Percentiles rank a stretch among this genome's conserved stretches.
These are phyloP conservation scores for Spondyliosoma cantharus DNA, from an alignment of 2,797 vertebrate species.

Conservation along the genomic window DNA sequence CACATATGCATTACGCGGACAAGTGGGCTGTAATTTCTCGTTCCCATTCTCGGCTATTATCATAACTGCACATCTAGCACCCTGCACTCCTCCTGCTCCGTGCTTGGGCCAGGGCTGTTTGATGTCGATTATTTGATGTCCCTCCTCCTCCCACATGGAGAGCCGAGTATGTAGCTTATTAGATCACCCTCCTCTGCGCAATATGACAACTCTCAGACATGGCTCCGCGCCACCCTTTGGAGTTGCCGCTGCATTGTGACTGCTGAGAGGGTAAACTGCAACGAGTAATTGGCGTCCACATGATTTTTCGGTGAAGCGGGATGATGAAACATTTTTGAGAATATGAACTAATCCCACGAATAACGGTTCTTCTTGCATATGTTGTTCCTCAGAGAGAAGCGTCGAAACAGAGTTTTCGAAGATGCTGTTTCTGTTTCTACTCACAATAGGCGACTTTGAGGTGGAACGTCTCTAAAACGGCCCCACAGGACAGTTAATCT, in stretches of 20 bases:
- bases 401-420: slow-evolving; percentile 1
- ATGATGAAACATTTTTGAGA: slow-evolving; percentile 33
- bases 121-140: slow-evolving; percentile 72
- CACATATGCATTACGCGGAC: slow-evolving; percentile 42
- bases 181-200: slow-evolving; percentile 61
- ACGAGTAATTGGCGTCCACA: slow-evolving; percentile 32
- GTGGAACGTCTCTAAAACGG: slow-evolving; percentile 13
- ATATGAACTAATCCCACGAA: slow-evolving; percentile 33
- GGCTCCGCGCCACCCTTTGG: slow-evolving; percentile 33
- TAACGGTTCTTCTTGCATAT: slow-evolving; percentile 1
- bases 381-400: neutral
- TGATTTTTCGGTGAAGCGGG: slow-evolving; percentile 21
- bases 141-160: slow-evolving; percentile 60
- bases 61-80: slow-evolving; percentile 52
- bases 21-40: slow-evolving; percentile 50
- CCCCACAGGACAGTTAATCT: neutral
- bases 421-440: slow-evolving; percentile 35
- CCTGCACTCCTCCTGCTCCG: slow-evolving; percentile 35
- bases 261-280: slow-evolving; percentile 32
- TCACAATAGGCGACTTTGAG: slow-evolving; percentile 10
- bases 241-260: slow-evolving; percentile 17
- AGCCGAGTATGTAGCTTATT: slow-evolving; percentile 53
- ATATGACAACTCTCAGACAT: slow-evolving; percentile 41
- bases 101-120: slow-evolving; percentile 63
- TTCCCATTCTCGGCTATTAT: slow-evolving; percentile 52